Base-by-base conservation (phyloP, 1,140 invertebrate genomes). In the Mamestra configurata region DNA sequence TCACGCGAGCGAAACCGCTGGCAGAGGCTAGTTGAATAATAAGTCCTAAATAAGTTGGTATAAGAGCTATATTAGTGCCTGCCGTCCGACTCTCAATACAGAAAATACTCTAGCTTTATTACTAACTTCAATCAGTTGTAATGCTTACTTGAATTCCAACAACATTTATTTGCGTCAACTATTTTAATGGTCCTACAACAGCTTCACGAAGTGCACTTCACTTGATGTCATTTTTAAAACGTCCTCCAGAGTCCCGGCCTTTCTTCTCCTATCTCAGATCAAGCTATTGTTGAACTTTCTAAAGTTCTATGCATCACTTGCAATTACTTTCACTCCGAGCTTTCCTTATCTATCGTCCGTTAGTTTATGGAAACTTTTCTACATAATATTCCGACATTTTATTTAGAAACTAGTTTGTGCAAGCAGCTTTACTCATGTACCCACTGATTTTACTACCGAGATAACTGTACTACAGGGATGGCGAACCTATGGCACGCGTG, bases 151-250 rank as follows among this genome's bases (percentile, higher is more conserved):
- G 46, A 40, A 40, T 11, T 53, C 18, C n/a, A 18, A 20, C 8
- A 8, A 18, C 13, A 53, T 20, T 53, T 6, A 53, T 7, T 53
- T 20, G 6, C 6, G 2, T 6, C 20, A 20, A 53, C 4, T 8
- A 8, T 10, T 18, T 22, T 22, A 18, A 20, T 22, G 15, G 6
- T 53, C 51, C 18, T 22, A 7, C 37, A 40, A 61, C 31, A 35
- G 27, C 57, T 61, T 18, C 31, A 18, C 57, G 15, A 20, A 77
- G 31, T 66, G 75, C 75, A 77, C 75, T 77, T 77, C 43, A 31
- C 43, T 68, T 77, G 75, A 77, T 77, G 46, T 43, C 53, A 77
- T 77, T 53, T 68, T 66, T 13, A 18, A 53, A 77, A 77, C 53
- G 61, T 66, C 31, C 13, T 75, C 55, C 27, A 15, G 55, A 51